Percentiles rank a stretch among this genome's conserved stretches.
Conservation (phyloP, 37 sponge, comb jelly and placozoan species). For the Aplysina aerophoba region DNA sequence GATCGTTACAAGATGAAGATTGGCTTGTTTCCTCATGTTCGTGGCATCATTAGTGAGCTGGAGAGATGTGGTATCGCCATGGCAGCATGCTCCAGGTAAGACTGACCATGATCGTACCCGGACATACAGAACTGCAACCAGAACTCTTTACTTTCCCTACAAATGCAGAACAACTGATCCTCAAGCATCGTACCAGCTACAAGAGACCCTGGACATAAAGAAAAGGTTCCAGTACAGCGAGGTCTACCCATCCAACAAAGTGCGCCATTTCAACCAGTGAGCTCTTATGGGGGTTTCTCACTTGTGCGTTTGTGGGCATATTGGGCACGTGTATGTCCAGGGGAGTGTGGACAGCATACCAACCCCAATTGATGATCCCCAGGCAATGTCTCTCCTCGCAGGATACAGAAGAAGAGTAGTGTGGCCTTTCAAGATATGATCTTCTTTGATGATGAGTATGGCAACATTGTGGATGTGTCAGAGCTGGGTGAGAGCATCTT, state of each 20-base stretch:
- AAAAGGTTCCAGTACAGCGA: slow-evolving; percentile 24
- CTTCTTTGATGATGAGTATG: slow-evolving; percentile 84
- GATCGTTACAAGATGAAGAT: slow-evolving; percentile 49
- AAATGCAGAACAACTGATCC: slow-evolving; percentile 17
- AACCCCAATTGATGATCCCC: no score
- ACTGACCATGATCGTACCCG: no score
- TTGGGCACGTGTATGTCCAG: no score
- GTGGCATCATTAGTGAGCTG: slow-evolving; percentile 44
- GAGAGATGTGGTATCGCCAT: slow-evolving; percentile 41
- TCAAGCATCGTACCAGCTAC: slow-evolving; percentile 4
- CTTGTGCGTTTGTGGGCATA: no score
- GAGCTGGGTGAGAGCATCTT: slow-evolving; percentile 52
- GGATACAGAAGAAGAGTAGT: slow-evolving; percentile 58
- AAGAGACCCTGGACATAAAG: slow-evolving; percentile 8
- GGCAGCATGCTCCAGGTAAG: slow-evolving; percentile 75
- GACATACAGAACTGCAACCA: no score
- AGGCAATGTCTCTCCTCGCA: background rate
- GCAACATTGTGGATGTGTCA: slow-evolving; percentile 69
- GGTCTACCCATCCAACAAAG: background rate
- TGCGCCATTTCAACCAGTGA: background rate
- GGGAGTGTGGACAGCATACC: no score
- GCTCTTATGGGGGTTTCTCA: background rate
- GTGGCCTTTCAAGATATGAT: slow-evolving; percentile 78
- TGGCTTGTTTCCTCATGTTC: slow-evolving; percentile 53
- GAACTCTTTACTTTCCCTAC: no score